Conservation (phyloP, 1,140 invertebrate genomes). For the Psilanteris sp. region DNA sequence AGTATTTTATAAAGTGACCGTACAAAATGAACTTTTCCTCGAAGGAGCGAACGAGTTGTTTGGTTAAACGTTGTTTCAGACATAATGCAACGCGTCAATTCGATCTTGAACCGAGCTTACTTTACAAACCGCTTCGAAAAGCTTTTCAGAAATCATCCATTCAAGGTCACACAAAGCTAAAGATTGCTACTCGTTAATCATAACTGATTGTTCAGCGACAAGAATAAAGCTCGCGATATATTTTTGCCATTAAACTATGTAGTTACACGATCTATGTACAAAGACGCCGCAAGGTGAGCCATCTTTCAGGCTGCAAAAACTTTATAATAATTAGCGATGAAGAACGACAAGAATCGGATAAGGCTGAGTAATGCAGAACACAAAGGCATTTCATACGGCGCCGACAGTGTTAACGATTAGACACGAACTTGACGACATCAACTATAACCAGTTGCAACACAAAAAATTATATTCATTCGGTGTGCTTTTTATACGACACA, state of each 20-base stretch:
- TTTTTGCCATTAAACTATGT: conserved; percentile 65
- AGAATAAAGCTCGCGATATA: conserved; percentile 65
- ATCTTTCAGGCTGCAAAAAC: conserved; percentile 59
- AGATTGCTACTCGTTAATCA: conserved; percentile 73
- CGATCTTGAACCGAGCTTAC: conserved; percentile 29
- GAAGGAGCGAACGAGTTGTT: too few species aligned
- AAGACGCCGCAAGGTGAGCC: conserved; percentile 55
- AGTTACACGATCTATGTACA: conserved; percentile 51
- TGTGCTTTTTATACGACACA: conserved; percentile 17
- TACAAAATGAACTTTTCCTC: conserved; percentile 14
- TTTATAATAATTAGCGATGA: conserved; percentile 66
- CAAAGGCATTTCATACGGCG: conserved; percentile 51
- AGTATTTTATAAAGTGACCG: conserved; percentile 13
- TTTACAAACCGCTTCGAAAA: too few species aligned
- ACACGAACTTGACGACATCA: conserved; percentile 36
- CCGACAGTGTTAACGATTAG: conserved; percentile 41
- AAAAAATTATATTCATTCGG: conserved; percentile 25
- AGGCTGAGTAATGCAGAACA: conserved; percentile 56
- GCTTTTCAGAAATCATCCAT: conserved; percentile 41
- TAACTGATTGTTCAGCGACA: conserved; percentile 61
- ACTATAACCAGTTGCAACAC: conserved; percentile 23
- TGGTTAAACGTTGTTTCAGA: not conserved
- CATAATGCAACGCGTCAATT: conserved; percentile 22
- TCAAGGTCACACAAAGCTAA: conserved; percentile 65
- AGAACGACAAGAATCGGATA: conserved; percentile 53